Conservation (phyloP, 2,113 vertebrate genomes). For the Talpa occidentalis region DNA sequence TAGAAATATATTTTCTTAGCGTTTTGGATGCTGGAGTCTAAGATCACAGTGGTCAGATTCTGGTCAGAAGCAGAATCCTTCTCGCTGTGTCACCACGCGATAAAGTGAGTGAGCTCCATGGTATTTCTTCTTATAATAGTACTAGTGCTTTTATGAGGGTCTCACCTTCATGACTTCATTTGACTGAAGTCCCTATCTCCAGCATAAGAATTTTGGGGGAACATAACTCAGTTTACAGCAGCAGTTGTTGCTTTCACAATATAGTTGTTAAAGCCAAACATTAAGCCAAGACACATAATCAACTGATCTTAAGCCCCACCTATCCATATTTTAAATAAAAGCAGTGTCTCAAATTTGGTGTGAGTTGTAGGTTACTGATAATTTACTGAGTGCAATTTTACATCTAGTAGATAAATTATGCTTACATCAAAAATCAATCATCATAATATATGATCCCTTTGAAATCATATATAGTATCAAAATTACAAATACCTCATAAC, state of each 20-base stretch:
- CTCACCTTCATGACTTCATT: not conserved
- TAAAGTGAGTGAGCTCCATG: not conserved
- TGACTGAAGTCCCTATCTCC: not conserved
- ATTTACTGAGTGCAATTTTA: slow-evolving; percentile 51
- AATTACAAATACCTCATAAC: slow-evolving; percentile 54
- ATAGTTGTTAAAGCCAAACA: not conserved
- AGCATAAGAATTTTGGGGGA: not conserved
- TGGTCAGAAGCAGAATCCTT: not conserved
- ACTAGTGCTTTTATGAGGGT: not conserved
- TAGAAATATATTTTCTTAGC: not conserved
- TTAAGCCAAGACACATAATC: not conserved
- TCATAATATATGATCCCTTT: slow-evolving; percentile 45
- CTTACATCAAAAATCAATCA: slow-evolving; percentile 1
- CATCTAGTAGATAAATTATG: slow-evolving; percentile 18
- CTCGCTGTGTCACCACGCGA: not conserved
- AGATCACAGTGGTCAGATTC: not conserved
- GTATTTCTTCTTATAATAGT: not conserved
- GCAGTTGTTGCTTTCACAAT: not conserved
- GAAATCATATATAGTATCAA: slow-evolving; percentile 40
- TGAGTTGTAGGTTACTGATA: not conserved
- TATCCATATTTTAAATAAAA: slow-evolving; percentile 5
- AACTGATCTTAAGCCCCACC: not conserved
- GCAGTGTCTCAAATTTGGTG: not conserved
- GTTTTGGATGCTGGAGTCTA: not conserved
- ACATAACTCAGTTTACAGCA: not conserved